Evolutionary conservation across 37 sponge, comb jelly and placozoan species (phyloP).

Genomic region (Eunapius fragilis): DNA sequence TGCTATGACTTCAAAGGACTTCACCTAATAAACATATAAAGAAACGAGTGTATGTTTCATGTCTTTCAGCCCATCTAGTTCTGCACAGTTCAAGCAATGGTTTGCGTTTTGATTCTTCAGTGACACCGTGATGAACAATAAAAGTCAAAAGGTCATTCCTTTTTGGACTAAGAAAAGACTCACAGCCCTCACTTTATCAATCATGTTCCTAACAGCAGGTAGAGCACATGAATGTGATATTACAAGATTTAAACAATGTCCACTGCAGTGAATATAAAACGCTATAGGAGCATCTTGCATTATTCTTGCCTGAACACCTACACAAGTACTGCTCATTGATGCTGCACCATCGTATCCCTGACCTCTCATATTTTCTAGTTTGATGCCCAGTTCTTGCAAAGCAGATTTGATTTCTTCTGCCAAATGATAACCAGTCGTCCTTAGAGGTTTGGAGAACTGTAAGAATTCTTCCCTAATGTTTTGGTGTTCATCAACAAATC

Average conservation of each 20-base stretch:
- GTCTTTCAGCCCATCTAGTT: constrained; percentile 24
- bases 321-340: constrained; percentile 41
- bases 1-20: not conserved
- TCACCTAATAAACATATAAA: not conserved
- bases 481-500: constrained; percentile 28
- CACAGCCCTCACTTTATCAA: not conserved
- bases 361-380: constrained; percentile 18
- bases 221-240: constrained; percentile 32
- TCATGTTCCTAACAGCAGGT: constrained; percentile 19
- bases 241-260: constrained; percentile 31
- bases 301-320: constrained; percentile 42
- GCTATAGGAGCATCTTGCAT: constrained; percentile 36
- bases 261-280: constrained; percentile 31
- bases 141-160: constrained; percentile 2
- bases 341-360: constrained; percentile 76
- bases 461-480: constrained; percentile 38
- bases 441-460: constrained; percentile 10
- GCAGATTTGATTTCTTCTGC: constrained; percentile 7
- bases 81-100: constrained; percentile 28
- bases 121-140: constrained; percentile 22
- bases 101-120: constrained; percentile 6
- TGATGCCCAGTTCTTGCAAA: constrained; percentile 5
- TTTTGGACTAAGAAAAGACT: constrained; percentile 17
- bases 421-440: constrained; percentile 31
- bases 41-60: not conserved